Conservation (phyloP, 2,888 invertebrate species). For the Lithophane semibrunnea region DNA sequence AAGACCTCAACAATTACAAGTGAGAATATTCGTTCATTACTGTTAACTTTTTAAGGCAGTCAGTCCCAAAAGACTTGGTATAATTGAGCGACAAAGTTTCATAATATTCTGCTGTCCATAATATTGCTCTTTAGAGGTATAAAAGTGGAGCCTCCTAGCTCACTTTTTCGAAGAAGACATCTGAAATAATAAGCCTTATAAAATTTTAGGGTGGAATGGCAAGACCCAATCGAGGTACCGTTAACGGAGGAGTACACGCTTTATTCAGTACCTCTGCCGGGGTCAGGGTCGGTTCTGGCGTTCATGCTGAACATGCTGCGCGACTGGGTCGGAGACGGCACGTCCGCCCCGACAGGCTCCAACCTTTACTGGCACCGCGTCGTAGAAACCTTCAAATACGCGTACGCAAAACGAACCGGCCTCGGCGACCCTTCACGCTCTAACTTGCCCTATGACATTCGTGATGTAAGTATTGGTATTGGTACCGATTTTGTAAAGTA, state of each 20-base stretch:
- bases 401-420: constrained; percentile 95
- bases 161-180: too few relatives aligned
- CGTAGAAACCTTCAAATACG: constrained; percentile 97
- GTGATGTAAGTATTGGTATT: constrained; percentile 73
- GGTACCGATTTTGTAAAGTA: background rate
- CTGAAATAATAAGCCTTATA: constrained; percentile 3
- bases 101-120: background rate
- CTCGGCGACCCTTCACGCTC: constrained; percentile 93
- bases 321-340: constrained; percentile 87
- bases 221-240: constrained; percentile 90
- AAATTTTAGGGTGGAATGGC: constrained; percentile 91
- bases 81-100: background rate
- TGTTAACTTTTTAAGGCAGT: background rate
- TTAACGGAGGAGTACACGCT: constrained; percentile 92
- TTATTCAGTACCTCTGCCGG: constrained; percentile 95
- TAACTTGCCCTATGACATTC: constrained; percentile 76
- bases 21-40: constrained; percentile 69
- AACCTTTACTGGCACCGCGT: constrained; percentile 94
- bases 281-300: constrained; percentile 95
- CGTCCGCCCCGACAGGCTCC: constrained; percentile 77
- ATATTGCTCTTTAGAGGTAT: background rate
- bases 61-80: background rate
- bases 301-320: constrained; percentile 95
- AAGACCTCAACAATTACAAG: constrained; percentile 94
- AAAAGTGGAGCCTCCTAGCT: background rate